phyloP scores from a whole-genome alignment of 2,113 vertebrate species.

The Emydura subglobosa region DNA sequence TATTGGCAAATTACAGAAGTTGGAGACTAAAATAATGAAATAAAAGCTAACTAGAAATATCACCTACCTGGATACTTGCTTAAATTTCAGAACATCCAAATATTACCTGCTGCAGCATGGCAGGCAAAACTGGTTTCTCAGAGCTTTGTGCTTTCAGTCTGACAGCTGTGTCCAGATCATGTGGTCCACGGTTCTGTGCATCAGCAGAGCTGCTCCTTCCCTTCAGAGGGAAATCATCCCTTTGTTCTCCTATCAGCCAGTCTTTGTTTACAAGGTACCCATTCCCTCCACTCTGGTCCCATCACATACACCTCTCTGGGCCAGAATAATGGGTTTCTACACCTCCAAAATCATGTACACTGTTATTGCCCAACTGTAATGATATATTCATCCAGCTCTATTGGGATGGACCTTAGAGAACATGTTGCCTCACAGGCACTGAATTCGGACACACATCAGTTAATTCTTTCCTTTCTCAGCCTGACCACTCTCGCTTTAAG shows the following conservation, averaged over 20 bases:
- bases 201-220: neutral
- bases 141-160: fast-evolving
- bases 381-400: neutral
- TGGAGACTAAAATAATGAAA: fast-evolving
- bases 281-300: neutral
- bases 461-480: neutral
- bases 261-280: neutral
- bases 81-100: fast-evolving
- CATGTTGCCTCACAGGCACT: neutral
- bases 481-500: neutral
- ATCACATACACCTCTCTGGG: fast-evolving
- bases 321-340: fast-evolving
- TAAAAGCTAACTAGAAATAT: neutral
- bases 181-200: neutral
- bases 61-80: neutral
- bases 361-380: neutral
- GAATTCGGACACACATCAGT: neutral
- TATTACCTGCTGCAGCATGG: neutral
- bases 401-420: neutral
- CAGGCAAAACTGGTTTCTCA: fast-evolving
- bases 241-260: neutral
- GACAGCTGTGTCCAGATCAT: neutral
- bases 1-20: neutral
- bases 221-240: neutral
- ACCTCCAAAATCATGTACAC: neutral